A percentile compares a stretch with the other conserved stretches of the same genome.
Conservation (phyloP, 2,113 vertebrate species). For the Gyps fulvus region DNA sequence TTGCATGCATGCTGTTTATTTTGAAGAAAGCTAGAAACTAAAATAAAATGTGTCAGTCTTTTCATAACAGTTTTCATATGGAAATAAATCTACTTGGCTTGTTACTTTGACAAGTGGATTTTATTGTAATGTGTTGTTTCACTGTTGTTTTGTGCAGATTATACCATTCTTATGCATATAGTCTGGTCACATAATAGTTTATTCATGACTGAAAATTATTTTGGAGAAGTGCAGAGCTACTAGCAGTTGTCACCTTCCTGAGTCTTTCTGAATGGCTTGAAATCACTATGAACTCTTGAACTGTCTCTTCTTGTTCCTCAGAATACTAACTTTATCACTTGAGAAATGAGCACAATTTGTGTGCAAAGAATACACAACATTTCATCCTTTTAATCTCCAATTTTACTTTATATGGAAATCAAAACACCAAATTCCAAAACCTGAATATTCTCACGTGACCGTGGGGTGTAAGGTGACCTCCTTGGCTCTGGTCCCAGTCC, state of each 20-base stretch:
- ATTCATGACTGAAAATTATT: neutral
- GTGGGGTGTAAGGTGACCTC: conserved; percentile 39
- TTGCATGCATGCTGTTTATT: neutral
- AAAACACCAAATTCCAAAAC: neutral
- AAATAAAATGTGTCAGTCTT: neutral
- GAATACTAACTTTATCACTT: conserved; percentile 10
- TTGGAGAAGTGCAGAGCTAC: neutral
- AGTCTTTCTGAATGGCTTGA: neutral
- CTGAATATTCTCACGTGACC: neutral
- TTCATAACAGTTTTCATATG: neutral
- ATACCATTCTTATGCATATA: neutral
- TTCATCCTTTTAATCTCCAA: neutral
- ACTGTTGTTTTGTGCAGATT: neutral
- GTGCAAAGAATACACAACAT: neutral
- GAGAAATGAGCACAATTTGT: neutral
- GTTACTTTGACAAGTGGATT: neutral
- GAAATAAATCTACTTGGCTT: neutral
- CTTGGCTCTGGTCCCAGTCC: conserved; percentile 35
- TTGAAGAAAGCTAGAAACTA: neutral
- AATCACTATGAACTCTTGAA: conserved; percentile 11
- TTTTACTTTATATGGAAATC: conserved; percentile 19
- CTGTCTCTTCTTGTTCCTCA: neutral
- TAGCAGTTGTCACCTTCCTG: neutral
- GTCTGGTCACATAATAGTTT: neutral
- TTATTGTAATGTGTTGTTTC: neutral